These are phyloP conservation scores for Babylonia areolata DNA, from an alignment of 1,140 invertebrate genomes.

Conservation along the genomic window DNA sequence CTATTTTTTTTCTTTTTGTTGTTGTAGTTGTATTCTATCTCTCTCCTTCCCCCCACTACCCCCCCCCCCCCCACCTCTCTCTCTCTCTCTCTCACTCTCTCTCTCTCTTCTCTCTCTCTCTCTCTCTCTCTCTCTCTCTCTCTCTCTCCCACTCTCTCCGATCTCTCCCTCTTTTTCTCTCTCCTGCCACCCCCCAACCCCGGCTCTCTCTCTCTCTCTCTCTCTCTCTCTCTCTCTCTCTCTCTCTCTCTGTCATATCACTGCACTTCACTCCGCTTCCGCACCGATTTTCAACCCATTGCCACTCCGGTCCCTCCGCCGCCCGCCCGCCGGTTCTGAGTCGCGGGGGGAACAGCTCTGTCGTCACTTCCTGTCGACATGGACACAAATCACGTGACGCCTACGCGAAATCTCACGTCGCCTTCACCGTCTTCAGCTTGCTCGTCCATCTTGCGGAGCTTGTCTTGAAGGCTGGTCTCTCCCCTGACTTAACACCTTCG, in stretches of 20 bases:
- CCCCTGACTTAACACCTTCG: not conserved
- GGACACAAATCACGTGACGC: conserved; percentile 24
- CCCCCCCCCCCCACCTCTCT: not conserved
- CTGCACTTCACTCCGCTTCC: not conserved
- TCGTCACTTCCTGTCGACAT: conserved; percentile 17
- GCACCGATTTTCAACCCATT: not conserved
- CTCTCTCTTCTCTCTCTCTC: conserved; percentile 11
- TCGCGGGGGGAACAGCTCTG: not conserved
- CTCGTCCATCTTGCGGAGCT: conserved; percentile 6
- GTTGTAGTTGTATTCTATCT: too few relatives aligned
- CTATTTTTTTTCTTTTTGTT: too few relatives aligned
- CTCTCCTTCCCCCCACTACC: not conserved
- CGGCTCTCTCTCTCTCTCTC: not conserved
- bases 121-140: conserved; percentile 13
- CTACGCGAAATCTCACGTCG: conserved; percentile 12
- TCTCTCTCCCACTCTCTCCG: not conserved
- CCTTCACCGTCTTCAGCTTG: not conserved
- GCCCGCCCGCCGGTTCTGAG: too few relatives aligned
- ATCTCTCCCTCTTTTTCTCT: not conserved
- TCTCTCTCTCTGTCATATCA: conserved; percentile 1
- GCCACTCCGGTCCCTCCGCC: too few relatives aligned
- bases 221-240: conserved; percentile 14
- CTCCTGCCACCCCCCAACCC: not conserved
- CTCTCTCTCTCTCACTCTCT: not conserved
- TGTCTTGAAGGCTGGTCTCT: not conserved